These are phyloP conservation scores for Adela reaumurella DNA, from an alignment of 2,888 invertebrate species.

Conservation along the genomic window DNA sequence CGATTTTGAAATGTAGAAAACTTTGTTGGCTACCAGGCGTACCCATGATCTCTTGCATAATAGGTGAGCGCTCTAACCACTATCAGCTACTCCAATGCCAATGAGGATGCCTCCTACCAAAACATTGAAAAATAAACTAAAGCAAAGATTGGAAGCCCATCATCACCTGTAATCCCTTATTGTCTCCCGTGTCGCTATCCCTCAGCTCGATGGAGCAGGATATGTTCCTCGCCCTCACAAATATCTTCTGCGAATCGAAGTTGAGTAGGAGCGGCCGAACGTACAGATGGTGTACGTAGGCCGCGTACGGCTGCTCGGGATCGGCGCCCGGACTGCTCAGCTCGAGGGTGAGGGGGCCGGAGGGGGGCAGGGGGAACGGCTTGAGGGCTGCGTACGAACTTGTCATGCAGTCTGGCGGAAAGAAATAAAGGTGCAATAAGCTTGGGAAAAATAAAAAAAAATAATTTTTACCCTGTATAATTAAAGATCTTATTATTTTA, in stretches of 20 bases:
- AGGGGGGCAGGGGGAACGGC: conserved; percentile 80
- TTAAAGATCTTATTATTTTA: too few species aligned
- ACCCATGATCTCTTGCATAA: too few species aligned
- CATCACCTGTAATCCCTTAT: conserved; percentile 64
- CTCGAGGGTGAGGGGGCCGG: conserved; percentile 73
- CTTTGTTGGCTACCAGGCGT: too few species aligned
- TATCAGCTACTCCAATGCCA: too few species aligned
- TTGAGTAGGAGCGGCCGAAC: conserved; percentile 83
- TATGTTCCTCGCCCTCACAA: conserved; percentile 91
- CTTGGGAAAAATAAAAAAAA: too few species aligned
- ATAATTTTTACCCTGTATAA: too few species aligned
- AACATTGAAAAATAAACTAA: too few species aligned
- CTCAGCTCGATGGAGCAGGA: conserved; percentile 86
- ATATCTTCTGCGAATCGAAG: conserved; percentile 89
- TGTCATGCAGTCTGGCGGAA: conserved; percentile 72
- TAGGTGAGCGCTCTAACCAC: too few species aligned
- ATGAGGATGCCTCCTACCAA: too few species aligned
- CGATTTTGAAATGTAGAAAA: too few species aligned
- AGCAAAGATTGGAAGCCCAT: too few species aligned
- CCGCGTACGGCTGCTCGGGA: conserved; percentile 76
- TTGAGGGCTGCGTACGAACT: conserved; percentile 79
- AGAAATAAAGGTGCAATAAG: neutral
- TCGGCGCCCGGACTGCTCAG: conserved; percentile 76
- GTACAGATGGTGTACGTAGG: conserved; percentile 86
- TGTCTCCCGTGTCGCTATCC: conserved; percentile 68